phyloP scores from a whole-genome alignment of 1,140 invertebrate genomes.

The Marisa cornuarietis region DNA sequence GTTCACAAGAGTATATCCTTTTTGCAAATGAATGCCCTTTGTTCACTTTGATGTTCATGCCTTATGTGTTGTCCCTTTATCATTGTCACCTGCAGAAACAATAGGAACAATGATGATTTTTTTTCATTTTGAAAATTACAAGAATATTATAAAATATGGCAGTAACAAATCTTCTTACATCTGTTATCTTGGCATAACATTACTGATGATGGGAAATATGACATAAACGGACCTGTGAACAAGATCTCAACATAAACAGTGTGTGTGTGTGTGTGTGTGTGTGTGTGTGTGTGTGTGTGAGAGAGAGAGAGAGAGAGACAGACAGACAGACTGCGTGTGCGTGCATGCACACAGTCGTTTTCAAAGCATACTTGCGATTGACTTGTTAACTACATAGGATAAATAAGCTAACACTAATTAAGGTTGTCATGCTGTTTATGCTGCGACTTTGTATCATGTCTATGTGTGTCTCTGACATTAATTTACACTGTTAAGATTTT shows the following conservation, averaged over 20 bases:
- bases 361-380: background rate
- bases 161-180: background rate
- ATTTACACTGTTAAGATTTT: too few species aligned
- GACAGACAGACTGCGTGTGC: background rate
- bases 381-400: background rate
- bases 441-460: too few species aligned
- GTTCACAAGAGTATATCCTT: too few species aligned
- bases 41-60: background rate
- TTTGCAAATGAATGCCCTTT: too few species aligned
- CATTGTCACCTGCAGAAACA: background rate
- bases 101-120: background rate
- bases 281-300: slow-evolving; percentile 6
- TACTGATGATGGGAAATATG: background rate
- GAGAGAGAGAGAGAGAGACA: background rate
- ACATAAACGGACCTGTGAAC: background rate
- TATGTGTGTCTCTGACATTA: too few species aligned
- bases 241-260: background rate
- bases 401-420: too few species aligned
- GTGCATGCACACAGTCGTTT: background rate
- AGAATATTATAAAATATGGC: background rate
- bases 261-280: slow-evolving; percentile 5
- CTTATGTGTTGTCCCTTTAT: background rate
- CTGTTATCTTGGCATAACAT: too few species aligned
- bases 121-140: background rate
- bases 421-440: too few species aligned